Percentiles rank a stretch among this genome's conserved stretches.
phyloP scores from a whole-genome alignment of 1,140 invertebrate species.

The Leptinotarsa undecemlineata region DNA sequence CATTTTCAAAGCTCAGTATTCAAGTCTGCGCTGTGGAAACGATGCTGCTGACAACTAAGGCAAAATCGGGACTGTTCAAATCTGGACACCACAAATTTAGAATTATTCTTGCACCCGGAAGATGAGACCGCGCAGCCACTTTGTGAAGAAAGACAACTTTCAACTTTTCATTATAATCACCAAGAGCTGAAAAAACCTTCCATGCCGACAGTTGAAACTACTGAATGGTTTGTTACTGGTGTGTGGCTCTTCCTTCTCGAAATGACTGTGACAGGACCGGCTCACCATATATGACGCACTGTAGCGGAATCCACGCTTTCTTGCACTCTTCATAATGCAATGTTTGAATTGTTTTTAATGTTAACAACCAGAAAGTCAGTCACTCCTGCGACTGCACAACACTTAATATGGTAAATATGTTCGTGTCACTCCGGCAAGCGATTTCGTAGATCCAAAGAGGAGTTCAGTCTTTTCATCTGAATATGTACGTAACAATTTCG shows the following conservation, averaged over 20 bases:
- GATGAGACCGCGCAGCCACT: neutral
- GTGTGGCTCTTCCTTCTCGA: neutral
- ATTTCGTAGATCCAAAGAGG: conserved; percentile 10
- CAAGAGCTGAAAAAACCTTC: too few species aligned
- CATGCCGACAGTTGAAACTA: too few species aligned
- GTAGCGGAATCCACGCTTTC: neutral
- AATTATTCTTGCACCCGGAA: conserved; percentile 48
- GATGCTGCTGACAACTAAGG: conserved; percentile 49
- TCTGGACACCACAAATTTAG: conserved; percentile 50
- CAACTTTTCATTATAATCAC: too few species aligned
- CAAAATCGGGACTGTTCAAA: conserved; percentile 47
- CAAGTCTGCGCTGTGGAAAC: conserved; percentile 12
- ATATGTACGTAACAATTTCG: conserved; percentile 19
- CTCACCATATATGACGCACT: conserved; percentile 10
- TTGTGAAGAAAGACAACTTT: neutral
- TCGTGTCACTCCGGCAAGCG: conserved; percentile 31
- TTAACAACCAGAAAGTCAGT: conserved; percentile 43
- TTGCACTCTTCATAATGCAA: neutral
- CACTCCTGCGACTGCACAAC: conserved; percentile 38
- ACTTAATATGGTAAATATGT: conserved; percentile 38
- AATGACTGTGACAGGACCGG: neutral
- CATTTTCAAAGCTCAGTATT: conserved; percentile 10
- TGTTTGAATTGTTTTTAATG: conserved; percentile 30
- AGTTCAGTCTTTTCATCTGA: conserved; percentile 7
- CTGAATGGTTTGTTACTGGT: too few species aligned